Evolutionary conservation across 2,797 vertebrate species (phyloP), one percentile per base, ranked within the genome.

Genomic region (Amphiprion clarkii): DNA sequence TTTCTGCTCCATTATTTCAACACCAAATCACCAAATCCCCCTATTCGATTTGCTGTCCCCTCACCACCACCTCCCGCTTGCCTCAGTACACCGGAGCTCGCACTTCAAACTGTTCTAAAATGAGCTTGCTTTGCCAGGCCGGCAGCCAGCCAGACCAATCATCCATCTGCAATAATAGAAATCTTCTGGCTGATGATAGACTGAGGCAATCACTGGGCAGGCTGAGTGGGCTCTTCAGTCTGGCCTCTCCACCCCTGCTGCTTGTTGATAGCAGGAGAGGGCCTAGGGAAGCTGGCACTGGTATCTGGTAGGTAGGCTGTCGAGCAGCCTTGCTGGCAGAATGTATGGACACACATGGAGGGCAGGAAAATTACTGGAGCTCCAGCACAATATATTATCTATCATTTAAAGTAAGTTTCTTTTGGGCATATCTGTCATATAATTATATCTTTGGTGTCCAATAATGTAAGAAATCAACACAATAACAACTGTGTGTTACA

Each of bases 151-250:
- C 93, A 93, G 92, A 88, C 91, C 91, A 91, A 93, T 93, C 92
- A 93, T 93, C 89, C 88, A 81, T 92, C 90, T 89, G 91, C 88
- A 93, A 93, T 93, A 93, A 93, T 89, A 92, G 90, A 91, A 93
- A 91, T 89, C 86, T 89, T 91, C 84, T 90, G 89, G 89, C 83
- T 92, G 91, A 93, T 93, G 90, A 91, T 92, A 91, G 91, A 92
- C 89, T 83, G 84, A 89, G 88, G 92, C 93, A 94, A 94, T 94
- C 92, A 94, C 79, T 49, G 82, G 86, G 84, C 87, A 76, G 86
- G 85, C 85, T 91, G 89, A 93, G 92, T 91, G 89, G 89, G 86
- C 88, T 91, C 91, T 94, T 86, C 89, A 92, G 83, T 67, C 82
- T 80, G 91, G 83, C 89, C 92, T 88, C 87, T 86, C 81, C 83